These are phyloP conservation scores for Dicyrtoma fusca DNA, from an alignment of 2,888 invertebrate genomes.

Conservation along the genomic window DNA sequence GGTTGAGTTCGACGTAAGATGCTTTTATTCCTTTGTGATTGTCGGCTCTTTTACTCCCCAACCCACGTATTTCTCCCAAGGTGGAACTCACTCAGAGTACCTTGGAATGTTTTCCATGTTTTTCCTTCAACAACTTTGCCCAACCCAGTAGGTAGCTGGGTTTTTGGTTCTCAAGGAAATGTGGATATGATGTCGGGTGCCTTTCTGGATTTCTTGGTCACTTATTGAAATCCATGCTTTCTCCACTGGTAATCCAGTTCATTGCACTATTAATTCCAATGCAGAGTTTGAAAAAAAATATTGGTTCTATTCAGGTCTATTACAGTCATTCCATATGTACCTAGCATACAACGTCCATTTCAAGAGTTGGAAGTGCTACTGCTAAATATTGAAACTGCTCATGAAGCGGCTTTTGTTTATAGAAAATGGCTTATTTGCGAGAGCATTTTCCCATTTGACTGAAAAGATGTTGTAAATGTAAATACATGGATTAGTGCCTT, in stretches of 20 bases:
- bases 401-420: neutral
- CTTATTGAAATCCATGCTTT: too few species aligned
- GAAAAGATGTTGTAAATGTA: too few species aligned
- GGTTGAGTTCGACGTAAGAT: neutral
- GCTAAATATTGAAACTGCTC: neutral
- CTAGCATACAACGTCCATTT: too few species aligned
- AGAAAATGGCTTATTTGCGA: neutral
- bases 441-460: too few species aligned
- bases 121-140: conserved; percentile 18
- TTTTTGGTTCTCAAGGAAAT: too few species aligned
- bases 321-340: neutral
- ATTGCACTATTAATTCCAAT: too few species aligned
- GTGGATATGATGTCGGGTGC: too few species aligned
- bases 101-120: conserved; percentile 35
- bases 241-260: too few species aligned
- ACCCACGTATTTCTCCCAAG: conserved; percentile 25
- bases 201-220: too few species aligned
- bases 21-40: conserved; percentile 26
- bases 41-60: conserved; percentile 2
- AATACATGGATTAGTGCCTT: too few species aligned
- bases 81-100: conserved; percentile 26
- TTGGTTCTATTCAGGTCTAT: neutral
- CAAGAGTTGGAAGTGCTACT: too few species aligned
- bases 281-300: neutral
- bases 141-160: neutral